A percentile compares a stretch with the other conserved stretches of the same genome.
These are phyloP conservation scores for Thereva unica DNA, from an alignment of 2,888 invertebrate genomes.

Conservation along the genomic window DNA sequence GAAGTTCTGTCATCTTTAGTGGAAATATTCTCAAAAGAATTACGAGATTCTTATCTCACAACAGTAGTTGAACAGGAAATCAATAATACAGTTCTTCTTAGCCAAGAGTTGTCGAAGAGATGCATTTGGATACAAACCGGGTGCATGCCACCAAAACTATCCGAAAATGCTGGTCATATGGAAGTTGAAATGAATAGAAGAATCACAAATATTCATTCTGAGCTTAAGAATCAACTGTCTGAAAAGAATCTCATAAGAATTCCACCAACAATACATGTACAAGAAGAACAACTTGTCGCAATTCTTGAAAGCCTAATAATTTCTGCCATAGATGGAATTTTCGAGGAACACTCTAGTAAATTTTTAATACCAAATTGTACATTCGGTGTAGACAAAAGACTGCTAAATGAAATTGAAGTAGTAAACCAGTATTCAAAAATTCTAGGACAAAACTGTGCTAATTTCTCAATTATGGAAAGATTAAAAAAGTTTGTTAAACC, in stretches of 20 bases:
- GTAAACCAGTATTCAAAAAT: slow-evolving; percentile 70
- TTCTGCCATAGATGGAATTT: slow-evolving; percentile 69
- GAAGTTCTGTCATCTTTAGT: slow-evolving; percentile 71
- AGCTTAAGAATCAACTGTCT: slow-evolving; percentile 73
- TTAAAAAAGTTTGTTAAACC: slow-evolving; percentile 48
- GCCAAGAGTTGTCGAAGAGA: slow-evolving; percentile 75
- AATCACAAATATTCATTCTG: slow-evolving; percentile 71
- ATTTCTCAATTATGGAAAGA: slow-evolving; percentile 54
- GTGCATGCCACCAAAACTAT: slow-evolving; percentile 60
- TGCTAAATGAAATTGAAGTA: slow-evolving; percentile 70
- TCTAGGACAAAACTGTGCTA: slow-evolving; percentile 67
- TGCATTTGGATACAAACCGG: slow-evolving; percentile 80
- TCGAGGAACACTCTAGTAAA: slow-evolving; percentile 69
- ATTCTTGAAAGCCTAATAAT: slow-evolving; percentile 72
- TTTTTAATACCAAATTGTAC: slow-evolving; percentile 66
- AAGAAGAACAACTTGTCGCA: slow-evolving; percentile 56
- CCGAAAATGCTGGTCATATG: slow-evolving; percentile 61
- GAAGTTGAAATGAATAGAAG: slow-evolving; percentile 71
- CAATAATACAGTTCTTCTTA: slow-evolving; percentile 79
- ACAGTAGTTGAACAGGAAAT: slow-evolving; percentile 84
- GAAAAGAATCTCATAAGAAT: slow-evolving; percentile 73
- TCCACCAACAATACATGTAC: slow-evolving; percentile 56
- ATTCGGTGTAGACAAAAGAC: slow-evolving; percentile 72
- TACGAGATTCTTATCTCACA: slow-evolving; percentile 78
- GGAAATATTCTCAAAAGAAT: slow-evolving; percentile 73